phyloP scores from a whole-genome alignment of 2,113 vertebrate genomes.

The Choloepus hoffmanni region DNA sequence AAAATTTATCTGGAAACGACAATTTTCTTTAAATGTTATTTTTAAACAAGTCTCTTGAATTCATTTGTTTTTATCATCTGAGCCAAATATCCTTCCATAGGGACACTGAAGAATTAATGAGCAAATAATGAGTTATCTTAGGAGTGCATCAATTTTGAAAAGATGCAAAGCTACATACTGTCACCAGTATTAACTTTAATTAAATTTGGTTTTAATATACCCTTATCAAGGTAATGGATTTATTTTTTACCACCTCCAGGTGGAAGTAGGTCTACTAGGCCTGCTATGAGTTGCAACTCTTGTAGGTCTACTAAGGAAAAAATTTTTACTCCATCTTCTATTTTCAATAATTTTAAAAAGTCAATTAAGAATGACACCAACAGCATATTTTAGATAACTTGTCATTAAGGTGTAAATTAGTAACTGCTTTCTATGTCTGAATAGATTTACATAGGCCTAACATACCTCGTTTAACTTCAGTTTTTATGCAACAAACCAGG shows the following conservation, averaged over 20 bases:
- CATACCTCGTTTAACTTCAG: no score
- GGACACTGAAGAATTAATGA: no score
- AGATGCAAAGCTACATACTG: background rate
- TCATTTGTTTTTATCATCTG: background rate
- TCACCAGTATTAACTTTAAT: no score
- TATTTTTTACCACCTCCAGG: no score
- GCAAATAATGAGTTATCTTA: no score
- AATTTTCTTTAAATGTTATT: no score
- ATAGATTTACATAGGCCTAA: background rate
- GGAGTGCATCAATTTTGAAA: background rate
- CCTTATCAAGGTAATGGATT: background rate
- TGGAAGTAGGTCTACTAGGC: rapidly evolving
- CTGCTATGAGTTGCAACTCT: background rate
- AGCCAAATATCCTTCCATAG: background rate
- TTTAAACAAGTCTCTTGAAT: background rate
- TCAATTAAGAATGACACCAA: no score
- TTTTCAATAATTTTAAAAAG: background rate
- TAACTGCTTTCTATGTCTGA: background rate
- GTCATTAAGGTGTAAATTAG: background rate
- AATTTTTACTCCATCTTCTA: background rate
- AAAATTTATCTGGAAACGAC: no score
- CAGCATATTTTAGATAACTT: background rate
- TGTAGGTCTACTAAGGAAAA: background rate
- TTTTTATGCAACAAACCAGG: background rate
- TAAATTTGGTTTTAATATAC: background rate